These are phyloP conservation scores for Neoitamus cyanurus DNA, from an alignment of 2,888 invertebrate species.

Conservation along the genomic window DNA sequence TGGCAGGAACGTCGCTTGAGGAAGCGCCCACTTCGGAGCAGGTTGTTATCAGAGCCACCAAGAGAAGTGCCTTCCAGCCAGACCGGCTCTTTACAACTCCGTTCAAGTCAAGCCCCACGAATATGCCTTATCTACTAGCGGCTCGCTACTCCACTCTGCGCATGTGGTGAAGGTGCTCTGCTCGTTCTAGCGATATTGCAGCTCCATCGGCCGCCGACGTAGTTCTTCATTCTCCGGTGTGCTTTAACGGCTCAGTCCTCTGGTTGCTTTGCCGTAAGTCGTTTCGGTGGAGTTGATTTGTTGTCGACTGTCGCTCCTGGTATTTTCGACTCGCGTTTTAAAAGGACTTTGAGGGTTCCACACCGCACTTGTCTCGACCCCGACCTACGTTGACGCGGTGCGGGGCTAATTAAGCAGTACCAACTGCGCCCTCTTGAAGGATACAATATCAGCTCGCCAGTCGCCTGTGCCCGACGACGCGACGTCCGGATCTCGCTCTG, in stretches of 20 bases:
- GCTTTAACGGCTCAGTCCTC: background rate
- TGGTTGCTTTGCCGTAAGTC: conserved; percentile 12
- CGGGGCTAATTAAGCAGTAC: background rate
- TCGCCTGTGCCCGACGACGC: background rate
- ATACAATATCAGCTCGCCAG: background rate
- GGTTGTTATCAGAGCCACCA: background rate
- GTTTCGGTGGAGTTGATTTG: conserved; percentile 4
- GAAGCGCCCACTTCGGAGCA: background rate
- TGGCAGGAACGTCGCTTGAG: background rate
- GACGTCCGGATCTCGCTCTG: background rate
- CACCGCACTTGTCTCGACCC: background rate
- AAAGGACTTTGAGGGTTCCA: background rate
- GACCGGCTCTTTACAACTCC: background rate
- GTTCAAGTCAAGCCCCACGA: background rate
- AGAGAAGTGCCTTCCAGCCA: background rate
- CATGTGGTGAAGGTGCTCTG: background rate
- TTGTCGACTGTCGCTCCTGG: background rate
- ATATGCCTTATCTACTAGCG: background rate
- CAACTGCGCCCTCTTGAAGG: background rate
- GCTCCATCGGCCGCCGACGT: background rate
- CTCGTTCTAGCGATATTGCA: background rate
- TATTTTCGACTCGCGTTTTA: conserved; percentile 7
- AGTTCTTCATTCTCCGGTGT: background rate
- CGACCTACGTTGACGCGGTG: background rate
- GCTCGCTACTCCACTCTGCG: background rate